Percentiles rank a stretch among this genome's conserved stretches.
phyloP scores from a whole-genome alignment of 1,140 invertebrate species.

The Pseudomyrmex dendroicus region DNA sequence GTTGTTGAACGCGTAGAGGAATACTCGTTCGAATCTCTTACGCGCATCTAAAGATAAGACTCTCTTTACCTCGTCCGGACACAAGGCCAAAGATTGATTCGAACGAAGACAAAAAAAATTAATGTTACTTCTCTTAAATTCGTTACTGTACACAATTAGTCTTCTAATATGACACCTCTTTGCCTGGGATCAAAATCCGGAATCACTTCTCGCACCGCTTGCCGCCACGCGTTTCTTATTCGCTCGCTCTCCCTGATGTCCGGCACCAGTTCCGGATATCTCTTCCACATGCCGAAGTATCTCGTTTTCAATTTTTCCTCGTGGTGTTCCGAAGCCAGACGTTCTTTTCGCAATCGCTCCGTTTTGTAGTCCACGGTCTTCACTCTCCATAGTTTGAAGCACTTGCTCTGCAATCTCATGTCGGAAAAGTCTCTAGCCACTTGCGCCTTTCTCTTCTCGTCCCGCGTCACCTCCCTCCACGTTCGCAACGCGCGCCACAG shows the following conservation, averaged over 20 bases:
- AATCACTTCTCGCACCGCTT: slow-evolving; percentile 79
- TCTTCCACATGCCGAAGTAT: slow-evolving; percentile 77
- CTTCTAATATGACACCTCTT: slow-evolving; percentile 76
- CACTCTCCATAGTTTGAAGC: slow-evolving; percentile 71
- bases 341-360: slow-evolving; percentile 60
- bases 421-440: slow-evolving; percentile 80
- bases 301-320: slow-evolving; percentile 68
- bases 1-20: slow-evolving; percentile 39
- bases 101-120: slow-evolving; percentile 3
- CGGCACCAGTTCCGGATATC: slow-evolving; percentile 74
- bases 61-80: slow-evolving; percentile 27
- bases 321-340: slow-evolving; percentile 66
- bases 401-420: slow-evolving; percentile 74
- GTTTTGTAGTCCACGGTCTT: slow-evolving; percentile 58
- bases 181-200: slow-evolving; percentile 79
- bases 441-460: slow-evolving; percentile 73
- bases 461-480: slow-evolving; percentile 71
- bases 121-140: slow-evolving; percentile 26
- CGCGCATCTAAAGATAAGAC: slow-evolving; percentile 18
- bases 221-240: slow-evolving; percentile 77
- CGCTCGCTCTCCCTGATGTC: slow-evolving; percentile 79
- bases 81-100: slow-evolving; percentile 39
- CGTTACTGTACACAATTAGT: slow-evolving; percentile 58
- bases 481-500: slow-evolving; percentile 62
- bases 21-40: slow-evolving; percentile 20